phyloP scores from a whole-genome alignment of 2,113 vertebrate species.

The Nestor notabilis region DNA sequence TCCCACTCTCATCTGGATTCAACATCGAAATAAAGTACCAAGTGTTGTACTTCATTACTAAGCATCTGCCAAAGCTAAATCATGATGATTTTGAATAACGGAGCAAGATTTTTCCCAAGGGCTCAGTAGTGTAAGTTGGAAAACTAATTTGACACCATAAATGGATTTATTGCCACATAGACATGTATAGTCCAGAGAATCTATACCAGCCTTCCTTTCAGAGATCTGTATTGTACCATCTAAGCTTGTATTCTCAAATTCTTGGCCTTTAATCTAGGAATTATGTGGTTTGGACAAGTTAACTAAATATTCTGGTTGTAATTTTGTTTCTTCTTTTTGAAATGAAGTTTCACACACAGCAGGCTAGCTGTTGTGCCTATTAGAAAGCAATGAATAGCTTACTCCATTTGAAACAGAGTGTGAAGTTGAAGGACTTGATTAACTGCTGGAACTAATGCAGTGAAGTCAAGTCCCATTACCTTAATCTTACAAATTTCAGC shows the following conservation, averaged over 20 bases:
- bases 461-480: not conserved
- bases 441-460: not conserved
- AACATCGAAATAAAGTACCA: not conserved
- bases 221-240: not conserved
- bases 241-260: not conserved
- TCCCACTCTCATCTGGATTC: not conserved
- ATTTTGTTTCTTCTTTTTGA: not conserved
- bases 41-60: not conserved
- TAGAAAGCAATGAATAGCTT: not conserved
- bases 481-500: not conserved
- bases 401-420: not conserved
- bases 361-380: not conserved
- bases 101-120: not conserved
- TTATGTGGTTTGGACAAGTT: not conserved
- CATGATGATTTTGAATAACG: not conserved
- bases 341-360: not conserved
- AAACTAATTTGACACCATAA: not conserved
- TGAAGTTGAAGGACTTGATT: not conserved
- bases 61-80: not conserved
- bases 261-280: not conserved
- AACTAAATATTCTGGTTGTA: not conserved
- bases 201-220: not conserved
- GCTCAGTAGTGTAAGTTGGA: not conserved
- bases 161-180: not conserved
- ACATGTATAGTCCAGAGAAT: not conserved